Base-by-base conservation (phyloP, 1,140 invertebrate genomes). In the Diachasma alloeum region DNA sequence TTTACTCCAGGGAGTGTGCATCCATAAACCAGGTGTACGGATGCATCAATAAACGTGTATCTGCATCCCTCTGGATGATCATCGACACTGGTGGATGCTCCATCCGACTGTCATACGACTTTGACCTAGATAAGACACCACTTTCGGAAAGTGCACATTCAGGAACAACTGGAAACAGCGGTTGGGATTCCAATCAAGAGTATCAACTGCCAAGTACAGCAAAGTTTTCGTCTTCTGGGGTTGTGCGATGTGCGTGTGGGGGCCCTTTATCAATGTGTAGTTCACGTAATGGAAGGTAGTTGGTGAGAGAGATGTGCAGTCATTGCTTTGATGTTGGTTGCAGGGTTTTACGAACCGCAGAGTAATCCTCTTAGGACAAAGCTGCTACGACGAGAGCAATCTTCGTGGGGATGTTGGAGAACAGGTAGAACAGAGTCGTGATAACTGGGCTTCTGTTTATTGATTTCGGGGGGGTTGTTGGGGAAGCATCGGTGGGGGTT, bases 351-450 rank as follows among this genome's bases (percentile, higher is more conserved):
- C 81, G 77, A 81, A 82, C 83, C 79, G 74, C 81, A 76, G 81
- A 80, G 82, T 86, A 85, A 86, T 86, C 83, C 81, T 84, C 83
- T 85, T 85, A 85, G 80, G 79, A 82, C 17, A 67, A 78, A 79
- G 72, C 79, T 59, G 59, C 70, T 76, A 59, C 39, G 39, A 42
- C 39, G 9, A 42, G 39, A 42, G 39, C 39, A 42, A 42, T 42
- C 39, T 42, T 42, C 39, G 39, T 42, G 13, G 39, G 10, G 13
- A 42, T 42, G 39, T 42, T 42, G 39, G 10, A 11, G 39, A 42
- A 42, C 13, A 42, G 39, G 39, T 42, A 13, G 39, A 11, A 11
- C 3, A 13, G 39, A 42, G 13, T 42, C 9, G 13, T 42, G 13
- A 42, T 42, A 42, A 42, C 39, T 13, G 39, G 13, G 39, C 13